Evolutionary conservation across 1,140 invertebrate species (phyloP).

Genomic region (Cydia splendana): DNA sequence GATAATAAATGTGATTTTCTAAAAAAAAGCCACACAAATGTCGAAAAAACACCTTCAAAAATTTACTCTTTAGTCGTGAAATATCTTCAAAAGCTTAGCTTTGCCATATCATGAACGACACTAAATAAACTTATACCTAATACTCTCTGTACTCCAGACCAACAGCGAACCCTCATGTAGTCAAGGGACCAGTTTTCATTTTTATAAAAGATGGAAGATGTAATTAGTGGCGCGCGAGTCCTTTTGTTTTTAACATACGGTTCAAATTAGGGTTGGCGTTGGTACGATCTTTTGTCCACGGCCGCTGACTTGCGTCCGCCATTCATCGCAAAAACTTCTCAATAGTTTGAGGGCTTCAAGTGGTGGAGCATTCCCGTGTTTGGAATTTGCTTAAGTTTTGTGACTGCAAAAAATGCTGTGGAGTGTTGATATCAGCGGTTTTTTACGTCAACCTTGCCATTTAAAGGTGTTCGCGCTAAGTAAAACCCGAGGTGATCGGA

Average conservation of each 20-base stretch:
- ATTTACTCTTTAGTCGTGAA: no score
- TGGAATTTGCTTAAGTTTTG: conserved; percentile 4
- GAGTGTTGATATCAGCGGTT: background rate
- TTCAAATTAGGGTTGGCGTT: conserved; percentile 1
- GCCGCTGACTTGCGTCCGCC: conserved; percentile 36
- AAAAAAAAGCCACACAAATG: no score
- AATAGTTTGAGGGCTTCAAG: conserved; percentile 4
- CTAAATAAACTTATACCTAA: background rate
- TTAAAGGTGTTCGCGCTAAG: background rate
- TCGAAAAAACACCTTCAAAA: no score
- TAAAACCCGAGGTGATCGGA: no score
- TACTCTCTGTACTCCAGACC: background rate
- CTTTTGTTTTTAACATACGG: conserved; percentile 8
- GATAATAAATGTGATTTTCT: no score
- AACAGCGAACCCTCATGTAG: background rate
- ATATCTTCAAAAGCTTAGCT: no score
- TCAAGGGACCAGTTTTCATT: background rate
- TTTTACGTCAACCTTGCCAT: background rate
- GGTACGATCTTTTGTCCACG: conserved; percentile 9
- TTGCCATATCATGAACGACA: no score
- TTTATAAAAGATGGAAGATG: background rate
- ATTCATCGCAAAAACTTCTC: conserved; percentile 12
- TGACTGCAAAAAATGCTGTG: background rate
- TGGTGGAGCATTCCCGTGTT: background rate
- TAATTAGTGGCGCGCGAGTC: background rate